Evolutionary conservation across 2,888 invertebrate genomes (phyloP).

Genomic region (Gerris lacustris): DNA sequence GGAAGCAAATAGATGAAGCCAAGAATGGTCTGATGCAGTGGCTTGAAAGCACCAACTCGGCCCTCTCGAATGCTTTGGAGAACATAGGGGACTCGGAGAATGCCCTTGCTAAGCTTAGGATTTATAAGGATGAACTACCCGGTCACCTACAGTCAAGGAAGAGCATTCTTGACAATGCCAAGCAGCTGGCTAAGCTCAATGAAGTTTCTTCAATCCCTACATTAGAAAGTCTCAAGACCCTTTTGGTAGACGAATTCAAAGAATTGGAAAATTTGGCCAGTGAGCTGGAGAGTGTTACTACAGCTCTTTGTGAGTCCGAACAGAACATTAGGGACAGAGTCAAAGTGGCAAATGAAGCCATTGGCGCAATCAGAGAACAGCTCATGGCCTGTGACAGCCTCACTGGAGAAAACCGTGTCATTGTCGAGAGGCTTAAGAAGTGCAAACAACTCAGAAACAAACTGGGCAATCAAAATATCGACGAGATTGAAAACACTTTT

Average conservation of each 20-base stretch:
- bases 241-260: constrained; percentile 63
- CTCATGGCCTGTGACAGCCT: constrained; percentile 82
- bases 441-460: constrained; percentile 61
- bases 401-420: constrained; percentile 73
- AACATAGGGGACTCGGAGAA: constrained; percentile 61
- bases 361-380: constrained; percentile 63
- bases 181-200: constrained; percentile 64
- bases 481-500: constrained; percentile 54
- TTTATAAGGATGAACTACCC: constrained; percentile 76
- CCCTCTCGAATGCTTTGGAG: constrained; percentile 50
- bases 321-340: constrained; percentile 56
- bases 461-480: constrained; percentile 55
- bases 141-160: constrained; percentile 61
- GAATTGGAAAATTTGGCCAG: constrained; percentile 59
- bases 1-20: constrained; percentile 81
- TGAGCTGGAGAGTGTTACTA: constrained; percentile 59
- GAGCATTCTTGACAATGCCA: constrained; percentile 64
- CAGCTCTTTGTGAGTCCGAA: constrained; percentile 61
- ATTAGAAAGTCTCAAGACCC: constrained; percentile 50
- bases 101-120: constrained; percentile 62
- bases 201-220: constrained; percentile 56
- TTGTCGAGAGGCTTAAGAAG: constrained; percentile 62
- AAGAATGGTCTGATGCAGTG: constrained; percentile 72
- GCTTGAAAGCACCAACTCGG: constrained; percentile 69
- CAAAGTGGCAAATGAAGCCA: constrained; percentile 54